Base-by-base conservation (phyloP, 2,888 invertebrate genomes). In the Actias luna region DNA sequence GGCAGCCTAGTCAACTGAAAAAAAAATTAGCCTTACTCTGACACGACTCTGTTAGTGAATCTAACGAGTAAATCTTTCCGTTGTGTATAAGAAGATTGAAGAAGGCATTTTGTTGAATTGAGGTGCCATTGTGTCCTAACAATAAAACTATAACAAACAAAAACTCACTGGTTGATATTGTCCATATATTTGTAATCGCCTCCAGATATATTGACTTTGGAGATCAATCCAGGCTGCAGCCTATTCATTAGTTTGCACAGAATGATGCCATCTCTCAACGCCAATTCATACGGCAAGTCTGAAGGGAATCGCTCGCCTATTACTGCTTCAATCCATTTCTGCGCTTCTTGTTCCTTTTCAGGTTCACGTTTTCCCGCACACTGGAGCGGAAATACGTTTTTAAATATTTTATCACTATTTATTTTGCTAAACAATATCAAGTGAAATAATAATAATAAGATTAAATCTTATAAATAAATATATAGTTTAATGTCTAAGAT, bases 101-200 rank as follows among this genome's bases (percentile, higher is more conserved):
- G n/a, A n/a, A n/a, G n/a, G n/a, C n/a, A n/a, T n/a, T n/a, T n/a
- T n/a, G n/a, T n/a, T n/a, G n/a, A n/a, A n/a, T n/a, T n/a, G n/a
- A n/a, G n/a, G n/a, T n/a, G n/a, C n/a, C n/a, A 33, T 7, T 33
- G 5, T 33, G 33, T 33, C 8, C 5, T 33, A 8, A 33, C 8
- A 33, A 7, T 12, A 25, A 50, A 50, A 25, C 22, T 2, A 3
- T 2, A 22, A 25, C 22, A 25, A 50, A 22, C 14, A 1, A 25
- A 39, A 64, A 94, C 96, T 94, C 84, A 99, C 96, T 97, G 96
- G 88, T 95, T 96, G 66, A 98, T 96, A 83, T 99, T 99, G 82
- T 99, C 98, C 98, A 99, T 98, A 94, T 97, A 96, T 83, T 98
- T 98, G 93, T 99, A 99, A 78, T 98, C 98, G 5, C 98, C 97